These are phyloP conservation scores for Drosophila pegasa DNA, from an alignment of 2,888 invertebrate genomes.

Conservation along the genomic window DNA sequence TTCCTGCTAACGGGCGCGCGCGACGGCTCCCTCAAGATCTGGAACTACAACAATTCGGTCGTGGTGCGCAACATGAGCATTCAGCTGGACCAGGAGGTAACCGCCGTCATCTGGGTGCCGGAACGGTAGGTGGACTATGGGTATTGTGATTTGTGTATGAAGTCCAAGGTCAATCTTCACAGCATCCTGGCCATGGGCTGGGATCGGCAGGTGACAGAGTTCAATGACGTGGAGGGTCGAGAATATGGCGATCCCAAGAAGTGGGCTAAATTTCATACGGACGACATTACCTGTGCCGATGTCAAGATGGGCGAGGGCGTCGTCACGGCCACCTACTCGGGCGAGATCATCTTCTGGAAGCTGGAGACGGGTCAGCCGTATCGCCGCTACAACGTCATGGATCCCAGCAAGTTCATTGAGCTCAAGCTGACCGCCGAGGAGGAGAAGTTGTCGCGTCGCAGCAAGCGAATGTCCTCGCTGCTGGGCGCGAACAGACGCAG, in stretches of 20 bases:
- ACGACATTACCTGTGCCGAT: conserved; percentile 90
- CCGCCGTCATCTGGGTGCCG: conserved; percentile 87
- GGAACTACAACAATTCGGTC: conserved; percentile 93
- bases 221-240: conserved; percentile 86
- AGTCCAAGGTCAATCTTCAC: too few species aligned
- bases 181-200: conserved; percentile 92
- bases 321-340: conserved; percentile 90
- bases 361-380: conserved; percentile 92
- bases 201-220: conserved; percentile 91
- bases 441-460: conserved; percentile 37
- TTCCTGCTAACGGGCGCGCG: conserved; percentile 91
- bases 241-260: conserved; percentile 87
- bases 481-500: not conserved
- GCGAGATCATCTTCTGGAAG: conserved; percentile 93
- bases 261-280: conserved; percentile 90
- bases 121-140: conserved; percentile 86
- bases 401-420: conserved; percentile 83
- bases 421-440: conserved; percentile 62
- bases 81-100: conserved; percentile 87
- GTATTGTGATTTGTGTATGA: too few species aligned
- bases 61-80: conserved; percentile 89
- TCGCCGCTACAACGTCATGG: conserved; percentile 84
- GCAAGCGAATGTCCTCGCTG: conserved; percentile 36
- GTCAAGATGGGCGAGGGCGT: conserved; percentile 88
- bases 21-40: conserved; percentile 91